Evolutionary conservation across 2,797 vertebrate genomes (phyloP).

Genomic region (Smutsia gigantea): DNA sequence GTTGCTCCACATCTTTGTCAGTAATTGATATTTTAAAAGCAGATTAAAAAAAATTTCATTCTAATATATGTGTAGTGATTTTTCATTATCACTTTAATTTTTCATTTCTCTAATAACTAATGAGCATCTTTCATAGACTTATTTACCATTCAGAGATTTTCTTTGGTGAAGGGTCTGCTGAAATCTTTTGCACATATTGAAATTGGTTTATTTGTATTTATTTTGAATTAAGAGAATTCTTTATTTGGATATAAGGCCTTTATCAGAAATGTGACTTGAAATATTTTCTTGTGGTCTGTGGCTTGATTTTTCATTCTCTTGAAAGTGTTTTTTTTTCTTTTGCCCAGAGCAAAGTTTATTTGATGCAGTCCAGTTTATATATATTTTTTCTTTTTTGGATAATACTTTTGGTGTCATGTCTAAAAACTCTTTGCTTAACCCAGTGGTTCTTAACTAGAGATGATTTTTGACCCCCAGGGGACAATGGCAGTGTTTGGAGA

Average conservation of each 20-base stretch:
- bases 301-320: neutral
- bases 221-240: neutral
- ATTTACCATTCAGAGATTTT: neutral
- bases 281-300: neutral
- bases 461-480: neutral
- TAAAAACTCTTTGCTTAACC: neutral
- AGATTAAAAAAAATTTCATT: neutral
- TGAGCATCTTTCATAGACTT: neutral
- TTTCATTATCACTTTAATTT: neutral
- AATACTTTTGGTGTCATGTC: neutral
- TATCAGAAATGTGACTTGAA: neutral
- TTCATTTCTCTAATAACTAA: neutral
- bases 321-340: neutral
- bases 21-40: neutral
- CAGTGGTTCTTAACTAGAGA: neutral
- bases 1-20: neutral
- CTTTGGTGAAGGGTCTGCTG: neutral
- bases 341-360: neutral
- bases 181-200: neutral
- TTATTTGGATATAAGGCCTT: neutral
- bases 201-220: neutral
- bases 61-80: neutral
- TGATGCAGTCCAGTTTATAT: neutral
- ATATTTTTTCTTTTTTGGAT: neutral
- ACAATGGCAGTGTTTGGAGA: neutral